Conservation (phyloP, 2,797 vertebrate species). For the Anableps anableps region DNA sequence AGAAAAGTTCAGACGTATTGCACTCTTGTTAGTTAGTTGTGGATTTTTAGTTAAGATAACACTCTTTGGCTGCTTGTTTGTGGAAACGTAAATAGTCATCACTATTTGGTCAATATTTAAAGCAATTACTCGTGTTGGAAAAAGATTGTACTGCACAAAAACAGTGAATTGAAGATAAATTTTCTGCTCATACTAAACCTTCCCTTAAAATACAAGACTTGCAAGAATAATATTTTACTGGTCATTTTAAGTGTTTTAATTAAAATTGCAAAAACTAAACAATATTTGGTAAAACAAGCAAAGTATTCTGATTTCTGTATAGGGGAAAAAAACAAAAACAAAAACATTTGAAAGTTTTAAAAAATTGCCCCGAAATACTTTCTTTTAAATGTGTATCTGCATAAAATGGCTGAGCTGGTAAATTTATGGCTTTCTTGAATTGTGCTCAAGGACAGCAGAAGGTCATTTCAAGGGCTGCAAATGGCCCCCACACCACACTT, state of each 20-base stretch:
- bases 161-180: background rate
- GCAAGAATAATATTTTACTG: background rate
- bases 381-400: background rate
- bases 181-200: background rate
- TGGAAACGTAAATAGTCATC: background rate
- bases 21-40: background rate
- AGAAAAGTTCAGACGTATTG: background rate
- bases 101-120: background rate
- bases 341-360: background rate
- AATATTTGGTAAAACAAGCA: background rate
- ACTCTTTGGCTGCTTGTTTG: background rate
- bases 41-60: background rate
- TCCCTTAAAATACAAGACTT: background rate
- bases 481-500: background rate
- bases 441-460: background rate
- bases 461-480: background rate
- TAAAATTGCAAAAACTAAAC: background rate
- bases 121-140: background rate
- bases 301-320: background rate
- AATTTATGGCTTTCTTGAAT: background rate
- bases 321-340: background rate
- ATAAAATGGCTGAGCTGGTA: background rate
- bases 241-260: background rate
- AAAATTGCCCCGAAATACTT: background rate
- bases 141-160: background rate